phyloP scores from a whole-genome alignment of 1,140 invertebrate genomes.

The Diuraphis noxia region DNA sequence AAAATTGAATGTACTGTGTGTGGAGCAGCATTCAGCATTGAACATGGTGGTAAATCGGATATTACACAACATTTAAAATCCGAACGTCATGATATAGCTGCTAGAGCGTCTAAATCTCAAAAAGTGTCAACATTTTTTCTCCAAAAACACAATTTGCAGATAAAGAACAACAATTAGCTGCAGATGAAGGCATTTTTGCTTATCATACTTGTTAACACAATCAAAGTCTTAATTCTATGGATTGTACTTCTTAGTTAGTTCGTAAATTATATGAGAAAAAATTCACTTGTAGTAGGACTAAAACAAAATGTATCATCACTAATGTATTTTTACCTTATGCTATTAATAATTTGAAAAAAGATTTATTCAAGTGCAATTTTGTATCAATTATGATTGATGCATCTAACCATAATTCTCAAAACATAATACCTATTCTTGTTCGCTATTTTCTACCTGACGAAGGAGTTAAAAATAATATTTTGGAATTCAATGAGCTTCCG shows the following conservation, averaged over 20 bases:
- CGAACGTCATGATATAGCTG: neutral
- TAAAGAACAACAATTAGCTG: neutral
- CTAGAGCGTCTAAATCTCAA: neutral
- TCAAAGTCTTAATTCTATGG: neutral
- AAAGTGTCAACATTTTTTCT: neutral
- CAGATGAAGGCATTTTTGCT: neutral
- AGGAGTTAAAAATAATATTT: conserved; percentile 7
- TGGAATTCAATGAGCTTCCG: conserved; percentile 3
- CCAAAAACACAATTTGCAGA: neutral
- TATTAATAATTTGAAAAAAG: neutral
- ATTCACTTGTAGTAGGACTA: neutral
- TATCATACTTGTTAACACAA: conserved; percentile 13
- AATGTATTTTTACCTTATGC: neutral
- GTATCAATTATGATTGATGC: neutral
- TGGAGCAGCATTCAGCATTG: neutral
- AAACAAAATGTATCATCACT: neutral
- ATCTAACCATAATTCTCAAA: neutral
- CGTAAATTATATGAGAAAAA: neutral
- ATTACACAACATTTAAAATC: neutral
- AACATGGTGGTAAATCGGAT: neutral
- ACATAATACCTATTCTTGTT: neutral
- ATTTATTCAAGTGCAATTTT: neutral
- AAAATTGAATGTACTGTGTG: conserved; percentile 12
- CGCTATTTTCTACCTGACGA: neutral
- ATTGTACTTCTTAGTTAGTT: neutral